Conservation (phyloP, 1,140 invertebrate genomes). For the Drosophila dunni region DNA sequence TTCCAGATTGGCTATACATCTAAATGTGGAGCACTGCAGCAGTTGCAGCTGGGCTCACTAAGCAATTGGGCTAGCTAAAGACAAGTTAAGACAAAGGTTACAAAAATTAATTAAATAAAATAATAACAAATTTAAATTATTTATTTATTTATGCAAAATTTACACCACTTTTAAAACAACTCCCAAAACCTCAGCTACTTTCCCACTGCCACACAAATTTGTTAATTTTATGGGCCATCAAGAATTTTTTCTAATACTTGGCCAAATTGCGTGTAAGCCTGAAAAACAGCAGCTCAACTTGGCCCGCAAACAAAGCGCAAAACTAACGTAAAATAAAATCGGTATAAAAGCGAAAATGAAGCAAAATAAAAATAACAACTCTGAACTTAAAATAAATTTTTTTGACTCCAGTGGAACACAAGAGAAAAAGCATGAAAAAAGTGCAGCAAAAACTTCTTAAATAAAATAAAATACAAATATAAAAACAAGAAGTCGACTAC, state of each 20-base stretch:
- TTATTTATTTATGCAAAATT: no score
- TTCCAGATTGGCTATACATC: constrained; percentile 28
- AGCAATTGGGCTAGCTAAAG: constrained; percentile 16
- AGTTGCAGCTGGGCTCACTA: constrained; percentile 18
- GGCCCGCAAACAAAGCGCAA: constrained; percentile 38
- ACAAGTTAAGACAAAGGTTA: neutral
- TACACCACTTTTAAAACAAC: no score
- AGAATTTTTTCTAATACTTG: constrained; percentile 27
- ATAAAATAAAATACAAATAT: constrained; percentile 60
- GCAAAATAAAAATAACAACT: constrained; percentile 22
- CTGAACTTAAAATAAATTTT: constrained; percentile 65
- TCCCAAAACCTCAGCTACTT: neutral
- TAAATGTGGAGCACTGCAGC: constrained; percentile 29
- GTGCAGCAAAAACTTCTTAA: constrained; percentile 58
- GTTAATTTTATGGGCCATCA: constrained; percentile 26
- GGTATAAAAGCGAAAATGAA: constrained; percentile 26
- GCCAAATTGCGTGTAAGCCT: constrained; percentile 30
- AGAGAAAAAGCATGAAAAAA: constrained; percentile 8
- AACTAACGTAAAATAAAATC: constrained; percentile 56
- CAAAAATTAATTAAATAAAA: neutral
- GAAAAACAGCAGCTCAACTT: constrained; percentile 19
- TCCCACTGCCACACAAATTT: neutral
- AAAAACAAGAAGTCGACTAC: constrained; percentile 1
- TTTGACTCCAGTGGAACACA: constrained; percentile 58
- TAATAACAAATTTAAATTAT: neutral